Conservation (phyloP, 2,888 invertebrate genomes). For the Mactromeris polynyma region DNA sequence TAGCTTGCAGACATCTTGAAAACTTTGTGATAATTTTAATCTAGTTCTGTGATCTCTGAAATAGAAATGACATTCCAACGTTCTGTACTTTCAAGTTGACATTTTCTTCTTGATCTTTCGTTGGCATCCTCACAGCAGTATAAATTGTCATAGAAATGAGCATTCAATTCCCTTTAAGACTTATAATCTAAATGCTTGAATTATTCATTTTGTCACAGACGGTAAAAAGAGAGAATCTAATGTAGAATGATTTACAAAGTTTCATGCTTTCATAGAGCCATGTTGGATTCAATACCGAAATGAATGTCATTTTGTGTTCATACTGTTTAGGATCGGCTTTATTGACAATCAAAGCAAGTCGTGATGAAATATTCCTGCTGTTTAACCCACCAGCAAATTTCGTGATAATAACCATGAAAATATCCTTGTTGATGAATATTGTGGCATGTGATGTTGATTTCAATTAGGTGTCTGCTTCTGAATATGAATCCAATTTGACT, state of each 20-base stretch:
- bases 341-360: background rate
- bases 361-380: background rate
- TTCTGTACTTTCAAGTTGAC: background rate
- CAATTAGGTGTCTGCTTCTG: background rate
- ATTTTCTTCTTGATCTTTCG: background rate
- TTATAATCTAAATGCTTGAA: slow-evolving; percentile 19
- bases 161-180: slow-evolving; percentile 17
- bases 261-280: slow-evolving; percentile 1
- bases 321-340: background rate
- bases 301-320: no score
- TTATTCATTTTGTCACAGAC: slow-evolving; percentile 11
- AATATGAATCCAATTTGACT: background rate
- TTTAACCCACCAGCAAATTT: background rate
- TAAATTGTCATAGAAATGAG: slow-evolving; percentile 12
- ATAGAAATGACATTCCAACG: background rate
- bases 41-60: background rate
- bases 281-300: background rate
- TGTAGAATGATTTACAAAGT: slow-evolving; percentile 1
- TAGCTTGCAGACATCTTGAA: no score
- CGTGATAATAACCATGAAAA: background rate
- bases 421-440: background rate
- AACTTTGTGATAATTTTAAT: background rate
- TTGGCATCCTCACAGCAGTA: background rate
- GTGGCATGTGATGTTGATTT: slow-evolving; percentile 4
- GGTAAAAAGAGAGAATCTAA: slow-evolving; percentile 6